phyloP scores from a whole-genome alignment of 2,113 vertebrate species.

The Cyprinodon variegatus region DNA sequence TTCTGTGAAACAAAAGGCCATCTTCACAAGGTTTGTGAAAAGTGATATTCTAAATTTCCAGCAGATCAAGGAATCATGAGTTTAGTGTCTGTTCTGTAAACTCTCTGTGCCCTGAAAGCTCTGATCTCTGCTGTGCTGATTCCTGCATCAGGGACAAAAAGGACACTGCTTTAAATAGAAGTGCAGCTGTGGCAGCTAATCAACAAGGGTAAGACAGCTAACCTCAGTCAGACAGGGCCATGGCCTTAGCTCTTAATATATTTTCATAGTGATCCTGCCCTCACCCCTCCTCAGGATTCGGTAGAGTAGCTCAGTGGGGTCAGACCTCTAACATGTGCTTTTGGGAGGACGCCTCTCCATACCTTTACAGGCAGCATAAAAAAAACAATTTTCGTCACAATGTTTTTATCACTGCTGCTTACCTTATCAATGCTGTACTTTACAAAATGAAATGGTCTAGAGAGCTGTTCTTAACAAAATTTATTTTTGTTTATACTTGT shows the following conservation, averaged over 20 bases:
- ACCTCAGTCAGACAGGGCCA: conserved; percentile 56
- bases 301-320: conserved; percentile 25
- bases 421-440: too few species aligned
- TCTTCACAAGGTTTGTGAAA: not conserved
- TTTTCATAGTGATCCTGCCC: conserved; percentile 41
- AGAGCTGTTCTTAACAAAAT: too few species aligned
- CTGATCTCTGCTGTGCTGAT: conserved; percentile 21
- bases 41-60: conserved; percentile 19
- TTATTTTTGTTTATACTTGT: too few species aligned
- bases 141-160: conserved; percentile 64
- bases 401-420: too few species aligned
- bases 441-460: too few species aligned
- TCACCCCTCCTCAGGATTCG: not conserved
- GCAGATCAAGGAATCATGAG: conserved; percentile 4
- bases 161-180: conserved; percentile 73
- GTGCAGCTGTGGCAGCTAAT: conserved; percentile 77
- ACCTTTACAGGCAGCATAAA: not conserved
- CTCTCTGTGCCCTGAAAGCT: conserved; percentile 17
- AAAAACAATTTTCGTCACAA: too few species aligned
- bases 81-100: conserved; percentile 13
- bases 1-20: not conserved
- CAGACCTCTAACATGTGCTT: conserved; percentile 23
- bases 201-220: conserved; percentile 72
- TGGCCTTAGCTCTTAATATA: conserved; percentile 45
- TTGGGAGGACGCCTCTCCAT: conserved; percentile 20